These are phyloP conservation scores for Apeltes quadracus DNA, from an alignment of 2,113 vertebrate genomes.

Conservation along the genomic window DNA sequence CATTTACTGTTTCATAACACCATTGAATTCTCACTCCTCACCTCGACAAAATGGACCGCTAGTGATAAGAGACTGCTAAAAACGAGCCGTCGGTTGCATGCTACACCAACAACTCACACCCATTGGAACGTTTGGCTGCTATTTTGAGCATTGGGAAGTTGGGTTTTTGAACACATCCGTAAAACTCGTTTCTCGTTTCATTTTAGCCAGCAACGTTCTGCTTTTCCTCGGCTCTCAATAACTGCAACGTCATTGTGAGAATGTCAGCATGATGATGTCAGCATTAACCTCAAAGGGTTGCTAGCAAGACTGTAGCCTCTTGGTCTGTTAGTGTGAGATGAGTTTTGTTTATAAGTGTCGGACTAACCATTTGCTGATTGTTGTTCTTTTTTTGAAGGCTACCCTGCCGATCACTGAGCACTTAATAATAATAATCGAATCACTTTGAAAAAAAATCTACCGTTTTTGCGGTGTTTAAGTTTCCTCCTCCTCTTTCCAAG, in stretches of 20 bases:
- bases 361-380: conserved; percentile 22
- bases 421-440: background rate
- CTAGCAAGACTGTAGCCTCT: background rate
- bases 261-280: background rate
- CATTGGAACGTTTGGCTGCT: background rate
- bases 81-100: background rate
- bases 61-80: background rate
- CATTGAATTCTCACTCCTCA: background rate
- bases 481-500: conserved; percentile 53
- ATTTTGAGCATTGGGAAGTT: background rate
- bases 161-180: background rate
- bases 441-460: background rate
- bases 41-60: background rate
- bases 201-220: background rate
- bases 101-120: background rate
- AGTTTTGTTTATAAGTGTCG: background rate
- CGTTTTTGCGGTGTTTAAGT: background rate
- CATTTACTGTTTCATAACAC: background rate
- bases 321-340: background rate
- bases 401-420: conserved; percentile 5
- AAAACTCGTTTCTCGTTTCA: too few relatives aligned
- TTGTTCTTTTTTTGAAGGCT: conserved; percentile 14
- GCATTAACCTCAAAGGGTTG: background rate
- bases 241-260: background rate
- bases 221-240: background rate